Evolutionary conservation across 1,140 invertebrate species (phyloP).

Genomic region (Zaprionus nigranus): DNA sequence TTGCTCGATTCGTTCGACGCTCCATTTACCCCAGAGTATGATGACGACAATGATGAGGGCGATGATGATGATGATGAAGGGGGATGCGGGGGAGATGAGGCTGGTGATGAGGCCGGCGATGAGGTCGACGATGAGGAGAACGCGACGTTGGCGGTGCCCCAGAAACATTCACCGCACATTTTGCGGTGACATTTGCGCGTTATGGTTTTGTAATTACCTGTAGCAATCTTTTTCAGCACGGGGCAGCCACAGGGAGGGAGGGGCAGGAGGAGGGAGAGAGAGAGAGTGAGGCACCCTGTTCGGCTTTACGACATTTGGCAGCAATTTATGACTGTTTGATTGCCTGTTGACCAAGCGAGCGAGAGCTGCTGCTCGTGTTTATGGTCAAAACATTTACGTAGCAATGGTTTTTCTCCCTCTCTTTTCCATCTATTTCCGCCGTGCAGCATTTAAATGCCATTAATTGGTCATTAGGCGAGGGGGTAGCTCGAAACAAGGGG

Average conservation of each 20-base stretch:
- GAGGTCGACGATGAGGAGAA: not conserved
- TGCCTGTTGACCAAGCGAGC: slow-evolving; percentile 1
- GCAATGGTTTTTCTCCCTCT: not conserved
- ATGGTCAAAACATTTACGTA: slow-evolving; percentile 37
- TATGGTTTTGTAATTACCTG: slow-evolving; percentile 65
- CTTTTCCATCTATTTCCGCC: not conserved
- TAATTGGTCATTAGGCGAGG: slow-evolving; percentile 50
- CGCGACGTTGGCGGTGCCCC: slow-evolving; percentile 5
- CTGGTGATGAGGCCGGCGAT: not conserved
- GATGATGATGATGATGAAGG: slow-evolving; percentile 19
- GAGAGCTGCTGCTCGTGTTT: slow-evolving; percentile 25
- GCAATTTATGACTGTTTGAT: slow-evolving; percentile 37
- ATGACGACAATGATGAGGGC: not conserved
- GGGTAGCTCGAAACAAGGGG: not conserved
- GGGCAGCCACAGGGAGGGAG: too few species aligned
- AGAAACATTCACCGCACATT: slow-evolving; percentile 54
- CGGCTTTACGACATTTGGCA: slow-evolving; percentile 44
- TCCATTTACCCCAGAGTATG: slow-evolving; percentile 31
- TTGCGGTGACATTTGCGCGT: slow-evolving; percentile 62
- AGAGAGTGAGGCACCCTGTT: slow-evolving; percentile 14
- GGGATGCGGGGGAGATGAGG: not conserved
- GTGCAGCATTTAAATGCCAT: slow-evolving; percentile 41
- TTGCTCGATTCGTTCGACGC: slow-evolving; percentile 33
- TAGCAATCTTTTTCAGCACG: slow-evolving; percentile 35
- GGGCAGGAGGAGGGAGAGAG: not conserved